Percentiles rank a stretch among this genome's conserved stretches.
phyloP scores from a whole-genome alignment of 2,113 vertebrate genomes.

The Dolichallabes microphthalmus region DNA sequence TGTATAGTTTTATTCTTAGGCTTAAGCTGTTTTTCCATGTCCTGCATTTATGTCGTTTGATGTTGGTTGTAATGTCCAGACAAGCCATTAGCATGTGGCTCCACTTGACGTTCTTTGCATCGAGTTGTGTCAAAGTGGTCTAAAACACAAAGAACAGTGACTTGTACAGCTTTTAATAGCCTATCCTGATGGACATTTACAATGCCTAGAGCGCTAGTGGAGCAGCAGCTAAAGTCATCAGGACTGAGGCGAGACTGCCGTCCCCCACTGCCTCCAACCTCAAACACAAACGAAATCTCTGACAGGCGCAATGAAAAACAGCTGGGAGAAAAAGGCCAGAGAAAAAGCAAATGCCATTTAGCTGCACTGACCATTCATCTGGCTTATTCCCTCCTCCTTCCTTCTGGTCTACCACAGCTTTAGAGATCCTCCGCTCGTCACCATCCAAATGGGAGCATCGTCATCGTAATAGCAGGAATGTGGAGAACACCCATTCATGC shows the following conservation, averaged over 20 bases:
- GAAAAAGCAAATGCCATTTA: slow-evolving; percentile 39
- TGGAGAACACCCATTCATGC: neutral
- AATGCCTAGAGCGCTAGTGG: slow-evolving; percentile 26
- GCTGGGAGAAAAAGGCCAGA: slow-evolving; percentile 31
- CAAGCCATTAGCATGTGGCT: slow-evolving; percentile 12
- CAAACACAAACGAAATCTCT: slow-evolving; percentile 47
- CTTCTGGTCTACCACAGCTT: slow-evolving; percentile 34
- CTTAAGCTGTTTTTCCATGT: neutral
- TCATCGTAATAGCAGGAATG: neutral
- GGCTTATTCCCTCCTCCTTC: slow-evolving; percentile 4
- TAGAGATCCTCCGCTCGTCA: neutral
- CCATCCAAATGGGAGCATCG: neutral
- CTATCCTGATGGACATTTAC: slow-evolving; percentile 48
- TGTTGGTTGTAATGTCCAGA: slow-evolving; percentile 1
- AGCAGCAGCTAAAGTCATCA: slow-evolving; percentile 57
- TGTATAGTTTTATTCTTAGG: neutral
- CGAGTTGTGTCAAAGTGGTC: slow-evolving; percentile 33
- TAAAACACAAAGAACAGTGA: slow-evolving; percentile 35
- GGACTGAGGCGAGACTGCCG: slow-evolving; percentile 19
- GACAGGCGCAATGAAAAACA: slow-evolving; percentile 49
- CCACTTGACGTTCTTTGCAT: slow-evolving; percentile 25
- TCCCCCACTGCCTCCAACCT: slow-evolving; percentile 35
- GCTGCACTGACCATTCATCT: slow-evolving; percentile 32
- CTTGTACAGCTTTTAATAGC: slow-evolving; percentile 39
- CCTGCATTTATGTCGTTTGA: slow-evolving; percentile 18